phyloP scores from a whole-genome alignment of 2,797 vertebrate species.

The Chaetodon trifasciatus region DNA sequence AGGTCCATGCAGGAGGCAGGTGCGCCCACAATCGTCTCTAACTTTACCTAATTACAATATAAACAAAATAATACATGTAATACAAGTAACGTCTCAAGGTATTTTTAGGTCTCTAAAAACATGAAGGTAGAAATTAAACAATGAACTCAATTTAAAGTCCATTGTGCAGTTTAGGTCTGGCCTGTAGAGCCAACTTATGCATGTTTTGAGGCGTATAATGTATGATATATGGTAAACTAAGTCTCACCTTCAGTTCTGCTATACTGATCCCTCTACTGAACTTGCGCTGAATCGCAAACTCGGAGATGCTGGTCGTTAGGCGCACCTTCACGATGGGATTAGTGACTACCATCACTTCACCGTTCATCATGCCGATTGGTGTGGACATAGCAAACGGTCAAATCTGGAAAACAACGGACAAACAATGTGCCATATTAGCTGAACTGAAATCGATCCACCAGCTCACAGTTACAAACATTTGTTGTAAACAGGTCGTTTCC shows the following conservation, averaged over 20 bases:
- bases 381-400: not conserved
- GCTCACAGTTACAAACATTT: not conserved
- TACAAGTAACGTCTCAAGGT: not conserved
- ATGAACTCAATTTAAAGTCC: not conserved
- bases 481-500: not conserved
- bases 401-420: constrained; percentile 19
- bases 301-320: constrained; percentile 88
- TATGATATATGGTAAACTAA: no score
- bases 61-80: not conserved
- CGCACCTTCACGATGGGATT: constrained; percentile 87
- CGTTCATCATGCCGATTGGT: constrained; percentile 81
- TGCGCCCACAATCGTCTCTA: constrained; percentile 91
- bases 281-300: constrained; percentile 85
- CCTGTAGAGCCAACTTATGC: not conserved
- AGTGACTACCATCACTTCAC: constrained; percentile 78
- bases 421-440: not conserved
- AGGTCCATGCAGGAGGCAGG: constrained; percentile 90
- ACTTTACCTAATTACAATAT: constrained; percentile 83
- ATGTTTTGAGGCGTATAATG: not conserved
- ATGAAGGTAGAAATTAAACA: not conserved
- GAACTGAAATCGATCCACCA: not conserved
- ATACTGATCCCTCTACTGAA: constrained; percentile 89
- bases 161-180: not conserved
- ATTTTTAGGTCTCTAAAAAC: not conserved
- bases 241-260: constrained; percentile 91